phyloP scores from a whole-genome alignment of 2,797 vertebrate species.

The Scolopax bukidnonensis region DNA sequence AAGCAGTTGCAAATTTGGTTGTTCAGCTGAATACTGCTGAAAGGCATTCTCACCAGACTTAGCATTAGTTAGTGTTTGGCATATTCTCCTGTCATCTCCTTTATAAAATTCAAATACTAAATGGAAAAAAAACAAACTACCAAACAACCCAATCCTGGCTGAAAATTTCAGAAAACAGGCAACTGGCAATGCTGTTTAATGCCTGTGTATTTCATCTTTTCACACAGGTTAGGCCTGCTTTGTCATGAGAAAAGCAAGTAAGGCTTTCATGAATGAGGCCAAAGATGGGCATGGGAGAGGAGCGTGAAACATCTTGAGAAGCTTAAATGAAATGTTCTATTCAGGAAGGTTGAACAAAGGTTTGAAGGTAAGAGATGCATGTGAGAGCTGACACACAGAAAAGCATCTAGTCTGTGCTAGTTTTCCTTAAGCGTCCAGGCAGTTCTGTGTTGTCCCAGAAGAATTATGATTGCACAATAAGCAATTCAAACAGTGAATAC shows the following conservation, averaged over 20 bases:
- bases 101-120: not conserved
- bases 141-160: not conserved
- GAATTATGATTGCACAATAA: not conserved
- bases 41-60: not conserved
- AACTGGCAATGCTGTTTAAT: not conserved
- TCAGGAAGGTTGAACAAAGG: not conserved
- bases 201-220: not conserved
- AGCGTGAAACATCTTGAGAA: not conserved
- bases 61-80: not conserved
- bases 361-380: not conserved
- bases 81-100: not conserved
- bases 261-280: not conserved
- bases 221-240: not conserved
- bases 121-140: too few relatives aligned
- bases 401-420: not conserved
- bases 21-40: not conserved
- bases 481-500: not conserved
- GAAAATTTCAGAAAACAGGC: not conserved
- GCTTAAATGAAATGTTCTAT: not conserved
- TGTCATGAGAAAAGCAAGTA: not conserved
- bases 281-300: not conserved
- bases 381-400: not conserved
- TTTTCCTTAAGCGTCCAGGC: not conserved
- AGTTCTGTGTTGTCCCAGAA: not conserved
- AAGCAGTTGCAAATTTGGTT: not conserved